Conservation (phyloP, 2,797 vertebrate species). For the Pelodytes ibericus region DNA sequence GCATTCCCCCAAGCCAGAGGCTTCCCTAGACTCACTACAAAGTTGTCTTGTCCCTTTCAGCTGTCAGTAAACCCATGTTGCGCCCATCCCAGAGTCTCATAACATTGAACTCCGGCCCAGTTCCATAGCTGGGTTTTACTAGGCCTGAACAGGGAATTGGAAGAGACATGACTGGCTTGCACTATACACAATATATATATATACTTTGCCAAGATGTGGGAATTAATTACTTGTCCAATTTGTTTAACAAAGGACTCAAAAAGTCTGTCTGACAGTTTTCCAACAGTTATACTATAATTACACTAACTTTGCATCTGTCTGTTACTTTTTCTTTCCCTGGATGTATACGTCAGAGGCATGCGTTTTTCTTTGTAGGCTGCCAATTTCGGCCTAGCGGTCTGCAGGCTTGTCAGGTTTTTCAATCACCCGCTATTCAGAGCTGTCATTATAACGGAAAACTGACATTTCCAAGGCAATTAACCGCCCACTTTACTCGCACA, state of each 20-base stretch:
- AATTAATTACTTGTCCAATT: constrained; percentile 42
- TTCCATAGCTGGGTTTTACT: constrained; percentile 21
- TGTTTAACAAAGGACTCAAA: constrained; percentile 7
- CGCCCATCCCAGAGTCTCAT: constrained; percentile 11
- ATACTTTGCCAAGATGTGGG: constrained; percentile 25
- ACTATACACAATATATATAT: constrained; percentile 21
- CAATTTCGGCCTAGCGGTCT: constrained; percentile 21
- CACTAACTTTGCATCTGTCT: constrained; percentile 2
- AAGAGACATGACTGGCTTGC: constrained; percentile 24
- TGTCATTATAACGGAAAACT: constrained; percentile 10
- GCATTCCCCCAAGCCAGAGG: constrained; percentile 39
- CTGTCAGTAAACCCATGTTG: constrained; percentile 46
- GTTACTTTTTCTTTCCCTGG: background rate
- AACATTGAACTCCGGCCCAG: constrained; percentile 7
- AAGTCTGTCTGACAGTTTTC: constrained; percentile 11
- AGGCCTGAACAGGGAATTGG: constrained; percentile 22
- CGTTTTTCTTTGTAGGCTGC: constrained; percentile 13
- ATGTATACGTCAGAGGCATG: background rate
- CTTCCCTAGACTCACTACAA: constrained; percentile 29
- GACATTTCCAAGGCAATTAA: constrained; percentile 11
- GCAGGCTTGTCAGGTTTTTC: constrained; percentile 26
- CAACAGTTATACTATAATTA: constrained; percentile 25
- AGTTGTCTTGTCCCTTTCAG: constrained; percentile 39
- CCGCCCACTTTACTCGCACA: constrained; percentile 22
- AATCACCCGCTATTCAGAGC: constrained; percentile 13